These are phyloP conservation scores for Indri indri DNA, from an alignment of 2,113 vertebrate species.

Conservation along the genomic window DNA sequence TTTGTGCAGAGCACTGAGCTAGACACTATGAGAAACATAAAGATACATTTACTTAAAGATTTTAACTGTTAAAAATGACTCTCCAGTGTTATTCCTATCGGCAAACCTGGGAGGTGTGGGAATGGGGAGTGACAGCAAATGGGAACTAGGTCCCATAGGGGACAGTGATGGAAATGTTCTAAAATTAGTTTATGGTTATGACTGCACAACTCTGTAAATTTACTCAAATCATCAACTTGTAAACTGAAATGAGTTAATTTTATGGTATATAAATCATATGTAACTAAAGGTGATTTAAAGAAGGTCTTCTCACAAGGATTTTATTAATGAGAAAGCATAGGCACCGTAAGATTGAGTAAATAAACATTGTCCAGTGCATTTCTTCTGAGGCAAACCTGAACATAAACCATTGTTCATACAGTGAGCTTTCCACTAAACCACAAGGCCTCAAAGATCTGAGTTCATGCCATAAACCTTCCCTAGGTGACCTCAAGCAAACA, in stretches of 20 bases:
- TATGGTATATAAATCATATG: not conserved
- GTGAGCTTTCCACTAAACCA: not conserved
- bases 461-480: not conserved
- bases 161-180: not conserved
- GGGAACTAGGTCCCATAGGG: not conserved
- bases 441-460: not conserved
- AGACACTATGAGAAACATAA: not conserved
- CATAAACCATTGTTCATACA: not conserved
- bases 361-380: not conserved
- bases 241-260: not conserved
- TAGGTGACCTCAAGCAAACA: not conserved
- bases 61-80: not conserved
- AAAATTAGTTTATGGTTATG: not conserved
- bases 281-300: not conserved
- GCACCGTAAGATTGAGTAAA: not conserved
- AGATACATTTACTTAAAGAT: not conserved
- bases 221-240: not conserved
- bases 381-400: not conserved
- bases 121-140: not conserved
- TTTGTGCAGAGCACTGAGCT: not conserved
- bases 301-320: not conserved
- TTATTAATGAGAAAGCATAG: not conserved
- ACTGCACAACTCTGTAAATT: not conserved
- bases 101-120: not conserved
- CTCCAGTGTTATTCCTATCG: not conserved